Percentiles rank a stretch among this genome's conserved stretches.
Evolutionary conservation across 2,113 vertebrate species (phyloP).

Genomic region (Grus americana): DNA sequence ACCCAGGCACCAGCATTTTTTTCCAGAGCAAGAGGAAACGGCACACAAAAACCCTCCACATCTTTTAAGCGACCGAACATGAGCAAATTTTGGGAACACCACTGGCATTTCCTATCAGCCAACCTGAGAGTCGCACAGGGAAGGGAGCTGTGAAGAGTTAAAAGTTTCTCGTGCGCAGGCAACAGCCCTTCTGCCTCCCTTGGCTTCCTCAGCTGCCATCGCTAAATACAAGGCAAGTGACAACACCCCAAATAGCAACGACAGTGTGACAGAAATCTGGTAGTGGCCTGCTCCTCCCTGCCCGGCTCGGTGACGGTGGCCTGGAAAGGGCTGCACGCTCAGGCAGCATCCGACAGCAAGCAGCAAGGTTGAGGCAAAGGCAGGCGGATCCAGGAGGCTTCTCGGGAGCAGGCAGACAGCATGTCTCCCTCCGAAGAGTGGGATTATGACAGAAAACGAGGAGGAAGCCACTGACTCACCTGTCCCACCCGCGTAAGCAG

Average conservation of each 20-base stretch:
- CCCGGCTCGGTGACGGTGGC: fast-evolving
- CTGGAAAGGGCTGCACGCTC: neutral
- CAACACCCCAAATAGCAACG: neutral
- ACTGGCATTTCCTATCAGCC: neutral
- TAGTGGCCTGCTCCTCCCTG: neutral
- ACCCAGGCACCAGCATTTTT: neutral
- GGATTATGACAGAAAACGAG: neutral
- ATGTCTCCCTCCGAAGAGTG: neutral
- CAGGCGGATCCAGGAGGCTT: neutral
- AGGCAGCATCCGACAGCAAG: neutral
- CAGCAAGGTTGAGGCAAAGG: neutral
- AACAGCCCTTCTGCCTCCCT: neutral
- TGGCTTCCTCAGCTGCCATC: neutral
- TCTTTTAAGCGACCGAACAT: neutral
- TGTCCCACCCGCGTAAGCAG: neutral
- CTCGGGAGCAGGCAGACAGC: neutral
- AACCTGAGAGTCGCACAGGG: fast-evolving
- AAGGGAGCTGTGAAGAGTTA: neutral
- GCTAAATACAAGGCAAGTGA: neutral
- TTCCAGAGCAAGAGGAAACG: neutral
- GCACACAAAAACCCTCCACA: neutral
- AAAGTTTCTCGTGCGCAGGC: neutral
- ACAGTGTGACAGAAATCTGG: neutral
- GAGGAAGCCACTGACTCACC: slow-evolving; percentile 31
- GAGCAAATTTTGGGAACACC: neutral